Evolutionary conservation across 1,140 invertebrate genomes (phyloP), one percentile per base, ranked within the genome.

Genomic region (Fopius arisanus): DNA sequence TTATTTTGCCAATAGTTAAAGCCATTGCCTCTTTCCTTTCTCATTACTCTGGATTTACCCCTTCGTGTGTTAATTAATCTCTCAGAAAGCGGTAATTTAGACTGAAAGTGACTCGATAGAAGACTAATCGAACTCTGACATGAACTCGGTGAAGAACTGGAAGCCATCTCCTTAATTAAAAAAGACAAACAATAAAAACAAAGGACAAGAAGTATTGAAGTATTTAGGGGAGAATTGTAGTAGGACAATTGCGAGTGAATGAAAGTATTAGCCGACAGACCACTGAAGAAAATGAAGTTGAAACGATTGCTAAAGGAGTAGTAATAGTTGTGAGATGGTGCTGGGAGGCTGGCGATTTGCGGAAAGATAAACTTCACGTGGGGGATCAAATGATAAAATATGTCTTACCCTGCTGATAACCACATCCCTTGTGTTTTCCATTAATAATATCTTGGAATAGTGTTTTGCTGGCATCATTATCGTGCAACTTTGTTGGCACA

Each of bases 391-490:
- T 31, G 14, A 33, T 16, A n/a, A 65, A 37, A 29, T 12, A 41
- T 62, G 9, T 51, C 40, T 73, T 81, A 86, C 86, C 83, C 78
- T 89, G 89, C 37, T 90, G 81, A 81, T 89, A 89, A 77, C 90
- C 91, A 82, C 93, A 94, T 72, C 90, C 90, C 77, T 90, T 90
- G 84, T 92, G 92, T 76, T 90, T 90, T 77, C 93, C 93, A 68
- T 87, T 89, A 66, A 90, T 89, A 77, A 96, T 90, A 83, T 93
- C 94, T 86, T 96, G 94, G 76, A 95, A 88, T 79, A 93, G 92
- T 59, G 89, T 86, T 75, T 88, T 88, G 72, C 90, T 89, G 70
- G 91, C 92, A 5, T 91, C 90, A 81, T 90, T 92, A 75, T 91
- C 91, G 77, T 92, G 90, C 75, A 92, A 88, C 71, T 90, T 90